A percentile compares a stretch with the other conserved stretches of the same genome.
phyloP scores from a whole-genome alignment of 2,113 vertebrate species.

The Centrocercus urophasianus region DNA sequence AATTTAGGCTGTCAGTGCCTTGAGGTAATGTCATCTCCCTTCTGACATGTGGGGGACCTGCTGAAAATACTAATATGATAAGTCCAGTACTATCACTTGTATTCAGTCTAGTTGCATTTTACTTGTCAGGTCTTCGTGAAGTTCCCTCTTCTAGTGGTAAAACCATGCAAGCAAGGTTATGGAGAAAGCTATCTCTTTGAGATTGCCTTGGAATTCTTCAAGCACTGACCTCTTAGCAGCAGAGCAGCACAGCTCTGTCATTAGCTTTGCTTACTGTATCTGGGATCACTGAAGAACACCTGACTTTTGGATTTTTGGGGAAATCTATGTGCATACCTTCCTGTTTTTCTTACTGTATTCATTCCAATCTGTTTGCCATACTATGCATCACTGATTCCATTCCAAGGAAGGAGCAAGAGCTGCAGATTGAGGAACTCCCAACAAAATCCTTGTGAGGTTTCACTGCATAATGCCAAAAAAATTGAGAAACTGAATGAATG shows the following conservation, averaged over 20 bases:
- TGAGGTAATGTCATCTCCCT: conserved; percentile 4
- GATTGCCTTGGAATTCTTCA: neutral
- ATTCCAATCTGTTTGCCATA: neutral
- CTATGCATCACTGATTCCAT: accelerated
- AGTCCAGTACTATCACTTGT: neutral
- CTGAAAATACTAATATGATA: neutral
- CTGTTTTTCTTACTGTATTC: neutral
- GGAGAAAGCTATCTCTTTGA: neutral
- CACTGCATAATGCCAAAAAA: neutral
- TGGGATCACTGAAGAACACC: neutral
- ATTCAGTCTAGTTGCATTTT: neutral
- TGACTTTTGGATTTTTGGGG: neutral
- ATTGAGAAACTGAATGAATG: accelerated
- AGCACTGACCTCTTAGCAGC: neutral
- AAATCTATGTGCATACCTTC: neutral
- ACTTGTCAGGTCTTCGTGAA: neutral
- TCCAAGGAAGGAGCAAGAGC: neutral
- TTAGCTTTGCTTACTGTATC: neutral
- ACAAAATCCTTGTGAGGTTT: neutral
- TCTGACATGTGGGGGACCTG: neutral
- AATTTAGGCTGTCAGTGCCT: conserved; percentile 33
- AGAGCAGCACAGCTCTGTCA: neutral
- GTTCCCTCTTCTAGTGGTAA: neutral
- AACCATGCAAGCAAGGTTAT: neutral
- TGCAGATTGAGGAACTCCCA: neutral